Percentiles rank a stretch among this genome's conserved stretches.
phyloP scores from a whole-genome alignment of 1,140 invertebrate species.

The Microplitis demolitor region DNA sequence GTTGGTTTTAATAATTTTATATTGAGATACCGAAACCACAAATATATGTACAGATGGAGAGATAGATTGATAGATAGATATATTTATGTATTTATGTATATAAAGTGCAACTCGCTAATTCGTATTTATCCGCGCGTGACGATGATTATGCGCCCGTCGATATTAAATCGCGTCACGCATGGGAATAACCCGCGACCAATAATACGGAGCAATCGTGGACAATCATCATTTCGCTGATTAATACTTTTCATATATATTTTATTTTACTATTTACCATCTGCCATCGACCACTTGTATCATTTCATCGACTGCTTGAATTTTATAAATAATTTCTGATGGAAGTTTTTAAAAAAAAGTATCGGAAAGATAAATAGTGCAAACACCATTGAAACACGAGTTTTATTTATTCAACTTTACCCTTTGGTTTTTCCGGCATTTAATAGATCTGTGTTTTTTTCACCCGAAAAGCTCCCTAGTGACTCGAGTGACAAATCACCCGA shows the following conservation, averaged over 20 bases:
- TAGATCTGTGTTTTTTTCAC: not conserved
- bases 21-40: too few species aligned
- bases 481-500: conserved; percentile 1
- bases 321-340: not conserved
- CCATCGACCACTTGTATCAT: not conserved
- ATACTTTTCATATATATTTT: not conserved
- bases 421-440: not conserved
- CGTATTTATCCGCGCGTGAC: conserved; percentile 40
- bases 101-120: conserved; percentile 40
- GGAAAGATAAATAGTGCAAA: too few species aligned
- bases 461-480: not conserved
- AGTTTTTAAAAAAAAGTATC: too few species aligned
- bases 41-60: conserved; percentile 4
- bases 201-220: conserved; percentile 5
- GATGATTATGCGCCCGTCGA: conserved; percentile 40
- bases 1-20: too few species aligned
- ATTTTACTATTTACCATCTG: not conserved
- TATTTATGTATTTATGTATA: conserved; percentile 24
- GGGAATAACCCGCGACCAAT: conserved; percentile 18
- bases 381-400: not conserved
- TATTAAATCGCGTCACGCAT: conserved; percentile 29
- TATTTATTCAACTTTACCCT: not conserved
- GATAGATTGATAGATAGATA: conserved; percentile 13
- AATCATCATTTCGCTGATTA: conserved; percentile 6
- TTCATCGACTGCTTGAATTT: not conserved